Evolutionary conservation across 2,888 invertebrate species (phyloP).

Genomic region (Laothoe populi): DNA sequence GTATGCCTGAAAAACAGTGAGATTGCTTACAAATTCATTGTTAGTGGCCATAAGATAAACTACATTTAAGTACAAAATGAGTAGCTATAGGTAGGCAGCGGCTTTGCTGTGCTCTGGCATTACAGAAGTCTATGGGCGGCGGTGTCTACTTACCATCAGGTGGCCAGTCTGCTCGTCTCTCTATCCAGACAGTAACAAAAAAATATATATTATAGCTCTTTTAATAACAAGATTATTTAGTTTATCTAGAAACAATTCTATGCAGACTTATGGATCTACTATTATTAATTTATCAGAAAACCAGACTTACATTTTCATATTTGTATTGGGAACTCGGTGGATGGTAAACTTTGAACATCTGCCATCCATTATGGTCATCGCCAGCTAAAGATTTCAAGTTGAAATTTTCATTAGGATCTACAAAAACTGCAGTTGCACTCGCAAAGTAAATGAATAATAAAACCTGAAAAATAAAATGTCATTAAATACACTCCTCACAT

Average conservation of each 20-base stretch:
- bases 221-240: no score
- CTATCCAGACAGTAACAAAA: no score
- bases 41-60: no score
- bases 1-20: slow-evolving; percentile 61
- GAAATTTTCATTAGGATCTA: slow-evolving; percentile 52
- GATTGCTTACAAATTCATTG: background rate
- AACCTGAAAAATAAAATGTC: slow-evolving; percentile 53
- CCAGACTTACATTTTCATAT: slow-evolving; percentile 65
- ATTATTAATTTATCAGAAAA: background rate
- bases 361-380: slow-evolving; percentile 58
- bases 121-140: no score
- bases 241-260: no score
- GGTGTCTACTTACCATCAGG: no score
- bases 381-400: slow-evolving; percentile 36
- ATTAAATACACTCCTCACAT: slow-evolving; percentile 3
- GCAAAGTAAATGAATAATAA: slow-evolving; percentile 59
- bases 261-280: background rate
- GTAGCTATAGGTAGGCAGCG: no score
- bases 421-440: slow-evolving; percentile 58
- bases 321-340: slow-evolving; percentile 60
- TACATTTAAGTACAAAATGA: no score
- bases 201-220: no score
- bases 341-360: slow-evolving; percentile 64
- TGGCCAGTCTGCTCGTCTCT: no score
- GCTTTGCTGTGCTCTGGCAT: no score